Base-by-base conservation (phyloP, 2,113 vertebrate species). In the Eublepharis macularius region DNA sequence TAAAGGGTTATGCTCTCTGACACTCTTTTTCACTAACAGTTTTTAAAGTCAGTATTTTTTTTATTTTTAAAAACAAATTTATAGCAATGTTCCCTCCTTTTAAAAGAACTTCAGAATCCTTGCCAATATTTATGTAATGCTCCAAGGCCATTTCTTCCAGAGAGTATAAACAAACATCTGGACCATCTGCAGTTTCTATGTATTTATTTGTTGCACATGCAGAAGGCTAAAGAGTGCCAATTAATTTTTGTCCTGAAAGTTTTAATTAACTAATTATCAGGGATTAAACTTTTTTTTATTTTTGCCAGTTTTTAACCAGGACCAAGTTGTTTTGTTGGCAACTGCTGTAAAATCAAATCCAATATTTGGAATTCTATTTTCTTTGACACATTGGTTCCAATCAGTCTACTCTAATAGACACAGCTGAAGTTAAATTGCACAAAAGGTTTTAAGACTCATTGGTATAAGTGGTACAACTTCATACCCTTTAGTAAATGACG, bases 171-270 rank as follows among this genome's bases (percentile, higher is more conserved):
- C 76, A 57, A 86, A 81, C 60, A 76, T 76, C 29, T 82, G 79
- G 39, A 76, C 76, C 63, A 76, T 72, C 79, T 86, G 78, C 72
- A 73, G 72, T 34, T 69, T 80, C 49, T 32, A 69, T 69, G 32
- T 82, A 29, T 81, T 82, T 85, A 60, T 79, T 79, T 85, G 79
- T 79, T 80, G 39, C 43, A 68, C 29, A 81, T 43, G 47, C 26
- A 54, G 70, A 66, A 81, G 43, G 57, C 76, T 81, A 75, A 60
- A 70, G 51, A 76, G 57, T 86, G 45, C 85, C 79, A 81, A 81
- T 81, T 86, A 81, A 76, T 86, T 81, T 76, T 86, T 57, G 47
- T 81, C 47, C 76, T 68, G 60, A 82, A 81, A 76, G 47, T 81
- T 82, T 76, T 72, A 36, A 76, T 82, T 34, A 81, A 86, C 47